Conservation (phyloP, 1,140 invertebrate genomes). For the Drosophila quadrilineata region DNA sequence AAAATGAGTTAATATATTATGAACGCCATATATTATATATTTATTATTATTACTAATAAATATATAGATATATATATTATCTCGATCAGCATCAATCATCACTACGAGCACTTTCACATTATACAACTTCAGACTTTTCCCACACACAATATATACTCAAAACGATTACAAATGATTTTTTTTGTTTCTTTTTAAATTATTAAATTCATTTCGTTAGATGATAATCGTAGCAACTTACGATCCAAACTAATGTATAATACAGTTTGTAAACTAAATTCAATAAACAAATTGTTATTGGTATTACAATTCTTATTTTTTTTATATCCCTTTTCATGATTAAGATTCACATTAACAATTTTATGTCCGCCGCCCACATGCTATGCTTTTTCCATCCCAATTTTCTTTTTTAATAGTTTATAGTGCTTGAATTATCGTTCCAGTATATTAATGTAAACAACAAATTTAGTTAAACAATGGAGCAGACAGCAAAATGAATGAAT, state of each 20-base stretch:
- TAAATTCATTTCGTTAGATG: conserved; percentile 31
- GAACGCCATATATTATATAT: conserved; percentile 28
- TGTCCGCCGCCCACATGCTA: no score
- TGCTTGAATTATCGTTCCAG: no score
- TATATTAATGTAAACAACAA: no score
- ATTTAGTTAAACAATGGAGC: no score
- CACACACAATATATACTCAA: conserved; percentile 57
- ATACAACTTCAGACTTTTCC: conserved; percentile 32
- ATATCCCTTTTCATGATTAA: no score
- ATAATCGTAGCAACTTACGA: conserved; percentile 18
- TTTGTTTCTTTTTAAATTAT: conserved; percentile 15
- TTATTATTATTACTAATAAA: no score
- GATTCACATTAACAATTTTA: conserved; percentile 24
- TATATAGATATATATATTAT: conserved; percentile 1
- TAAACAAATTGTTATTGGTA: conserved; percentile 10
- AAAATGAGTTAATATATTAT: conserved; percentile 12
- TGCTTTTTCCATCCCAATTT: no score
- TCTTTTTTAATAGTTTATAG: no score
- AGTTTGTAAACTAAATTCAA: background rate
- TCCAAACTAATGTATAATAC: conserved; percentile 13
- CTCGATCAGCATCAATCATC: background rate
- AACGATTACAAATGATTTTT: conserved; percentile 31
- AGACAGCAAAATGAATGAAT: no score
- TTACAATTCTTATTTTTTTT: conserved; percentile 8
- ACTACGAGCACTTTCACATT: conserved; percentile 37